phyloP scores from a whole-genome alignment of 2,797 vertebrate species.

The Oreonectes daqikongensis region DNA sequence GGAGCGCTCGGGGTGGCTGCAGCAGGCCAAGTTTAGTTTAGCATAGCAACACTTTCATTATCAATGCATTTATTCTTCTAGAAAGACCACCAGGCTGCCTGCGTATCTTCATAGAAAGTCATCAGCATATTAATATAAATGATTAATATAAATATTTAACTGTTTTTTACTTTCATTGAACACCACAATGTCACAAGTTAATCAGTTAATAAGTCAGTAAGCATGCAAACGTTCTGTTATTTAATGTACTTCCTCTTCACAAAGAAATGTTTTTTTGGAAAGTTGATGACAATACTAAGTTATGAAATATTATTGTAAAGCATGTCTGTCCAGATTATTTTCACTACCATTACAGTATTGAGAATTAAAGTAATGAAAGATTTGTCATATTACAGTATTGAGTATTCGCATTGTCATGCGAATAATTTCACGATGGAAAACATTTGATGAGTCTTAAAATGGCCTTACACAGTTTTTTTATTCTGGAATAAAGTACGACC shows the following conservation, averaged over 20 bases:
- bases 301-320: no score
- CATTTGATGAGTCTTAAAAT: no score
- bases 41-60: neutral
- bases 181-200: neutral
- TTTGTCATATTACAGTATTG: no score
- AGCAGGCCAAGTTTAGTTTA: slow-evolving; percentile 17
- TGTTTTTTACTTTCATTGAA: neutral
- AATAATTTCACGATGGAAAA: no score
- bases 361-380: no score
- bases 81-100: neutral
- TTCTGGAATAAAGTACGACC: no score
- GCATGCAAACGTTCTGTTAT: neutral
- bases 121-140: neutral
- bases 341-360: no score
- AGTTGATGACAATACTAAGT: neutral
- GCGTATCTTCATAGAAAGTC: neutral
- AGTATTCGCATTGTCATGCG: no score
- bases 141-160: neutral
- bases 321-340: no score
- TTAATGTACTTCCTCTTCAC: neutral
- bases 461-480: no score
- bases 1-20: slow-evolving; percentile 85
- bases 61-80: neutral
- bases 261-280: neutral
- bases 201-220: slow-evolving; percentile 3